A percentile compares a stretch with the other conserved stretches of the same genome.
Evolutionary conservation across 2,888 invertebrate species (phyloP).

Genomic region (Tetramorium bicarinatum): DNA sequence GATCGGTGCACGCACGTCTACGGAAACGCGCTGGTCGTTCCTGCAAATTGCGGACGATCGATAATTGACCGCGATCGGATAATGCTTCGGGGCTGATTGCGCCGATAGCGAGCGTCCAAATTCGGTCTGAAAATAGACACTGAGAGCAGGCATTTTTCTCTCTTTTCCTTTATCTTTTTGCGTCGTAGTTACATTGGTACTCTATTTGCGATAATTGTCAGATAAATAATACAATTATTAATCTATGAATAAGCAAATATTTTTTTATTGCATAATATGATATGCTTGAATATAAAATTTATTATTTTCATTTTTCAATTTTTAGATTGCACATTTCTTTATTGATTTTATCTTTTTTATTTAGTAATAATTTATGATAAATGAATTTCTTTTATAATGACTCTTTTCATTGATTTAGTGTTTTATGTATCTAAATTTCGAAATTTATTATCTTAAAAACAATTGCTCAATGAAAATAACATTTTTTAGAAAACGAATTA

Average conservation of each 20-base stretch:
- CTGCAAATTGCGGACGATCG: constrained; percentile 23
- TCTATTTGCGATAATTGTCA: not conserved
- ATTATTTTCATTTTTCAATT: not conserved
- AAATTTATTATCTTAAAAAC: not conserved
- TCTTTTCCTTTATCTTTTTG: not conserved
- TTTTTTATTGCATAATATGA: constrained; percentile 2
- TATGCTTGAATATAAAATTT: not conserved
- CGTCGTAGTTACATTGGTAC: not conserved
- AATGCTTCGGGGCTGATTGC: constrained; percentile 18
- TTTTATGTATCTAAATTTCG: not conserved
- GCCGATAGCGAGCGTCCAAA: not conserved
- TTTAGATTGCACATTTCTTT: not conserved
- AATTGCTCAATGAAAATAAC: not conserved
- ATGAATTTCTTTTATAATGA: not conserved
- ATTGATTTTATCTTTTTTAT: not conserved
- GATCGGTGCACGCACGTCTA: constrained; percentile 56
- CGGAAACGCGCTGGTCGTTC: constrained; percentile 20
- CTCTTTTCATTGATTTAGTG: not conserved
- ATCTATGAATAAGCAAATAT: constrained; percentile 1
- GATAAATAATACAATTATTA: not conserved
- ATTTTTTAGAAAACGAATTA: not conserved
- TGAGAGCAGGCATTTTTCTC: not conserved
- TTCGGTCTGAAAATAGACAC: not conserved
- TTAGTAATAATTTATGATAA: not conserved
- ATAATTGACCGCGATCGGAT: constrained; percentile 41